Evolutionary conservation across 2,797 vertebrate genomes (phyloP), one percentile per base, ranked within the genome.

Genomic region (Cynopterus sphinx): DNA sequence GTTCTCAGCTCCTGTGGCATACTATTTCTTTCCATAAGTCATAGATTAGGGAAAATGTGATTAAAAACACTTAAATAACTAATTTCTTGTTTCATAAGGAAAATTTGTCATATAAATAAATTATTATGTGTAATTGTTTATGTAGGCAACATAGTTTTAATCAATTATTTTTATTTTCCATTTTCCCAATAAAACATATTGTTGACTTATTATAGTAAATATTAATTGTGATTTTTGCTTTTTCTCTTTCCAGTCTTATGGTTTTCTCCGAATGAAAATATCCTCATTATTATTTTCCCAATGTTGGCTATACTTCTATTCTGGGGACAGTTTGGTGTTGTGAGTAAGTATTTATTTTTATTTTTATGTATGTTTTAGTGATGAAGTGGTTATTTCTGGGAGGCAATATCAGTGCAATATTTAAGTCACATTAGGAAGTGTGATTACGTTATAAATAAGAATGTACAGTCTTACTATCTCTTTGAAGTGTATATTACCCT

Each of bases 301-400:
- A 87, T 97, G 93, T 79, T 98, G 96, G 97, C 98, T 91, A 83
- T 98, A 92, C 12, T 97, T 96, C 96, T 98, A 24, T 98, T 96
- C 96, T 98, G 74, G 91, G 95, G 92, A 94, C 98, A 98, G 89
- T 96, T 98, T 39, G 94, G 55, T 92, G 51, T 98, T 92, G 89
- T 98, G 96, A 98, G 98, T 99, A 98, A 98, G 98, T 98, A 97
- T 91, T 63, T 75, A 22, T 94, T 92, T 96, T 33, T 79, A 21
- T 92, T 96, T 95, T 93, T 4, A 51, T 85, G 67, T 94, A 13
- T 89, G 31, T 39, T 93, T 93, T 90, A 49, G 28, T 91, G 55
- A 57, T 91, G 51, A 75, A 77, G 71, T 68, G n/a, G 17, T 82
- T 74, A 67, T 78, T 95, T 95, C 82, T 68, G 22, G 22, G 19